phyloP scores from a whole-genome alignment of 2,113 vertebrate genomes.

The Thunnus maccoyii region DNA sequence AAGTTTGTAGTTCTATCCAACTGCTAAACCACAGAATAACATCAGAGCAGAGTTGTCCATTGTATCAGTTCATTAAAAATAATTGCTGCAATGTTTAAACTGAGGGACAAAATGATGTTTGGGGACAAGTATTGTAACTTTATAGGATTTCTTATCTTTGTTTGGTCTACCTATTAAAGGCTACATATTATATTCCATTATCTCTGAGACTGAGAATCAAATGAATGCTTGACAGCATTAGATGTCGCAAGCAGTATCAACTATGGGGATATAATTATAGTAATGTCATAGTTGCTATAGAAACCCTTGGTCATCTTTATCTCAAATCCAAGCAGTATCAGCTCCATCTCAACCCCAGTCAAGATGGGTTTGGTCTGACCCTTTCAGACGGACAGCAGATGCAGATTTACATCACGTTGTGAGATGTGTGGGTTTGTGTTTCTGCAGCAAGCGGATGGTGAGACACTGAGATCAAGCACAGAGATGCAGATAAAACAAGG shows the following conservation, averaged over 20 bases:
- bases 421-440: background rate
- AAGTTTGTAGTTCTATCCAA: too few relatives aligned
- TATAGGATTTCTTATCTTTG: background rate
- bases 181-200: too few relatives aligned
- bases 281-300: background rate
- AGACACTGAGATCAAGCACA: conserved; percentile 22
- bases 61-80: too few relatives aligned
- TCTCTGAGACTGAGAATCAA: too few relatives aligned
- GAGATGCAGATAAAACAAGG: background rate
- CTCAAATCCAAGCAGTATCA: background rate
- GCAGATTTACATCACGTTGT: background rate
- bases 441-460: background rate
- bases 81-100: too few relatives aligned
- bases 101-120: too few relatives aligned
- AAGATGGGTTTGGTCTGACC: background rate
- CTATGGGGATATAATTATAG: background rate
- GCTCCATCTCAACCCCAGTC: background rate
- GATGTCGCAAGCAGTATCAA: background rate
- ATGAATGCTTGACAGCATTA: too few relatives aligned
- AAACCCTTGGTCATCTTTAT: background rate
- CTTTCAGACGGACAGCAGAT: background rate
- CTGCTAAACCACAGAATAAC: too few relatives aligned
- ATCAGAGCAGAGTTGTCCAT: background rate
- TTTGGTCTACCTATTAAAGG: background rate
- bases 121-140: background rate